Evolutionary conservation across 92 coral and sea anemone genomes (phyloP).

Genomic region (Palythoa heliodiscus): DNA sequence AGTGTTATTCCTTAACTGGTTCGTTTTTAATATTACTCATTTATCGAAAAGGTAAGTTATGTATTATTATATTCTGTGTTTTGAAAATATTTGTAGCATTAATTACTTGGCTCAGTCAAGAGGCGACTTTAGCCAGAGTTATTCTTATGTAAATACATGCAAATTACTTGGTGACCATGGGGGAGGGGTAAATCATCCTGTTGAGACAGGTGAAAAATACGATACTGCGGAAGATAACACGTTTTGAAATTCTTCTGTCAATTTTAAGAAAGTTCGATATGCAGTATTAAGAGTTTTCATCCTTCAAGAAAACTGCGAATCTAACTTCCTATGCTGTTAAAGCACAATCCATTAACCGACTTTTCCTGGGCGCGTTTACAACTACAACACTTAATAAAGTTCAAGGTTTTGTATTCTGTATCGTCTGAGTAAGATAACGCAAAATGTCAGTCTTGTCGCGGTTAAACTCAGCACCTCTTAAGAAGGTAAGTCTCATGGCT

Average conservation of each 20-base stretch:
- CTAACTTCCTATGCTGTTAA: neutral
- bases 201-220: constrained; percentile 25
- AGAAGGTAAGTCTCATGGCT: constrained; percentile 24
- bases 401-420: neutral
- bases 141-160: constrained; percentile 15
- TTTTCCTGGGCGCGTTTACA: neutral
- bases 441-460: neutral
- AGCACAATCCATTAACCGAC: neutral
- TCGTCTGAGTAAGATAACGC: neutral
- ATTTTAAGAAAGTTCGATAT: constrained; percentile 13
- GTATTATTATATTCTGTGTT: neutral
- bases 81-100: neutral
- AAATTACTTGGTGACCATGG: neutral
- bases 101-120: neutral
- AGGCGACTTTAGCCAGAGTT: neutral
- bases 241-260: constrained; percentile 9
- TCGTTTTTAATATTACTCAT: neutral
- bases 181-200: neutral
- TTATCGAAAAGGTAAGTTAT: constrained; percentile 16
- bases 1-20: neutral
- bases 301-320: constrained; percentile 17
- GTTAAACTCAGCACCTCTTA: neutral
- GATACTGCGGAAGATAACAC: neutral
- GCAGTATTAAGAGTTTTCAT: neutral
- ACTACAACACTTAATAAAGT: neutral